Conservation (phyloP, 2,888 invertebrate species). For the Pseudococcus jackbeardsleyi region DNA sequence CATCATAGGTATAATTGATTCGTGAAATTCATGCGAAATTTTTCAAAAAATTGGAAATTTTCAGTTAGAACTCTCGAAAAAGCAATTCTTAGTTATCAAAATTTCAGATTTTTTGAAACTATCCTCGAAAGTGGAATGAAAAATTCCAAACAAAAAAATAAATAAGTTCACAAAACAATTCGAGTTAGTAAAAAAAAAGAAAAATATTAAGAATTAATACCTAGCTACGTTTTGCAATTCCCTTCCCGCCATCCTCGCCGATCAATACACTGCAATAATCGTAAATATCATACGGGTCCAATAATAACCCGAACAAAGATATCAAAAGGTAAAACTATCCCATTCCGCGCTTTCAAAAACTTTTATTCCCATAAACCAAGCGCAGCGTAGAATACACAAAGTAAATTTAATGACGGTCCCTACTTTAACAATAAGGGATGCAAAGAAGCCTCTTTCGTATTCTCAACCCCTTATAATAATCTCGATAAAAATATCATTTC, state of each 20-base stretch:
- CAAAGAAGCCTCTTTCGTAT: conserved; percentile 32
- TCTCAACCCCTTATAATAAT: conserved; percentile 31
- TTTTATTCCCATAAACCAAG: conserved; percentile 33
- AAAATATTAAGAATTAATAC: no score
- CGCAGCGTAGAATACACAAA: conserved; percentile 27
- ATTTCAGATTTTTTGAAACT: no score
- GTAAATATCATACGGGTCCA: conserved; percentile 44
- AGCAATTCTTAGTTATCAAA: no score
- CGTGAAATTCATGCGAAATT: no score
- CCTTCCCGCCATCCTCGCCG: neutral
- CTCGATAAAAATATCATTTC: conserved; percentile 53
- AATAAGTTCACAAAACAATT: no score
- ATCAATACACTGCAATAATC: neutral
- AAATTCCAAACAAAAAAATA: no score
- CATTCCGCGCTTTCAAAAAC: neutral
- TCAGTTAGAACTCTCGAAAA: no score
- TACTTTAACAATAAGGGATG: conserved; percentile 26
- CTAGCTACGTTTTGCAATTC: no score
- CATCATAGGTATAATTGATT: no score
- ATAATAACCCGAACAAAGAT: neutral
- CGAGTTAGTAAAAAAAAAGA: no score
- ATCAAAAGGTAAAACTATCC: neutral
- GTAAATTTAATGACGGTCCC: conserved; percentile 50
- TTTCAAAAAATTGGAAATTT: no score
- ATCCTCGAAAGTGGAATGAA: no score